Percentiles rank a stretch among this genome's conserved stretches.
phyloP scores from a whole-genome alignment of 2,888 invertebrate species.

The Hemaris fuciformis region DNA sequence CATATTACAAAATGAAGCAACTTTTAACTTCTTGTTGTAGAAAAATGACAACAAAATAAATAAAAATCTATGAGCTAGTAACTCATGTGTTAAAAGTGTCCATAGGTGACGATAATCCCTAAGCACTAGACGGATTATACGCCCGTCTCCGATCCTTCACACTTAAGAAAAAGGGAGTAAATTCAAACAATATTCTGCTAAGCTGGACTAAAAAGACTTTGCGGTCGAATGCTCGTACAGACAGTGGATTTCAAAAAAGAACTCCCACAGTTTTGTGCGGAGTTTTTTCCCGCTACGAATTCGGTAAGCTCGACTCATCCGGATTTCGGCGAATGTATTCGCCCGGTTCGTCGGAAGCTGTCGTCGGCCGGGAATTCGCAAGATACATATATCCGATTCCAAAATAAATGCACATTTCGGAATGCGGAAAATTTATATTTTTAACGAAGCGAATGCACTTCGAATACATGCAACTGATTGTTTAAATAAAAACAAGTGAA shows the following conservation, averaged over 20 bases:
- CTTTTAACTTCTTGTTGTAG: neutral
- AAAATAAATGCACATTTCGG: neutral
- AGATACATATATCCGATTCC: neutral
- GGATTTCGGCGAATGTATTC: neutral
- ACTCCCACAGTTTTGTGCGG: neutral
- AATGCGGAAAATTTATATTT: neutral
- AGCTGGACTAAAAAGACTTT: neutral
- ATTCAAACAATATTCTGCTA: neutral
- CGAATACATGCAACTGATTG: neutral
- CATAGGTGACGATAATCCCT: neutral
- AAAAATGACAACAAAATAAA: neutral
- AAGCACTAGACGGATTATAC: neutral
- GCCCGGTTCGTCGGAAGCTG: neutral
- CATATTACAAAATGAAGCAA: no score
- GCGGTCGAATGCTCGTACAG: neutral
- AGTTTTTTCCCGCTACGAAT: neutral
- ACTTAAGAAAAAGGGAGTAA: neutral
- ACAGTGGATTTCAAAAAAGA: neutral
- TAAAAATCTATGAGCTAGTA: neutral
- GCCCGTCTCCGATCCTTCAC: neutral
- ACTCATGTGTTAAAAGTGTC: neutral
- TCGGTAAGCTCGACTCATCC: conserved; percentile 2
- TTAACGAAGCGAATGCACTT: neutral
- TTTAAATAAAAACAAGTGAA: neutral
- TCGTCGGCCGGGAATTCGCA: neutral